Evolutionary conservation across 2,113 vertebrate genomes (phyloP), one percentile per base, ranked within the genome.

Genomic region (Megaptera novaeangliae): DNA sequence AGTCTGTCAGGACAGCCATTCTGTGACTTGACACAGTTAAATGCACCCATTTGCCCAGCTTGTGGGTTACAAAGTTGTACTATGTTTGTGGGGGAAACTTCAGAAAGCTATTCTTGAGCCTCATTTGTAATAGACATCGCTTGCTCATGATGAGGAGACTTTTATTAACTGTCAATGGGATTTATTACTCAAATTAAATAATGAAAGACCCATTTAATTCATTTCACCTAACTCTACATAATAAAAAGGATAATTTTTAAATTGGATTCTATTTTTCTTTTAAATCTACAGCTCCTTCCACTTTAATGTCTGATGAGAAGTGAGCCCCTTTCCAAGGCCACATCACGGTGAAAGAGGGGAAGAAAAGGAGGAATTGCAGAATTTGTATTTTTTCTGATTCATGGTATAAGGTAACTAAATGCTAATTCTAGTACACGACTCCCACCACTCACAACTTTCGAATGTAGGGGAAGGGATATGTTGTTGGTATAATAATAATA

Each of bases 171-270:
- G 21, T 69, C 34, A 69, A 25, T 27, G 41, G 71, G 64, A 75
- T 93, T 59, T 84, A 94, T 68, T 94, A 80, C 41, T 34, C 77
- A 89, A 77, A 75, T 88, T 92, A 88, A 95, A 87, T 78, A 52
- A 64, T 46, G 36, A 93, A 77, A 39, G 72, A 44, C 20, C 27
- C 25, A 11, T 46, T 61, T 61, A 77, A 49, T 64, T 91, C 36
- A 61, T 57, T 94, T 85, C 71, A 82, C 55, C 34, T 55, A 81
- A 86, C 4, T 31, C 12, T 71, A 57, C 15, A 18, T 77, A 84
- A 66, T 52, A 74, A 66, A 84, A 61, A 83, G 14, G 46, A 29
- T 49, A 12, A 6, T 75, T 18, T 92, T 85, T 31, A 63, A 88
- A 83, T 86, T 75, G 71, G 46, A 91, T 31, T 85, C 59, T 34